Percentiles rank a stretch among this genome's conserved stretches.
These are phyloP conservation scores for Microhierax caerulescens DNA, from an alignment of 2,797 vertebrate genomes.

Conservation along the genomic window DNA sequence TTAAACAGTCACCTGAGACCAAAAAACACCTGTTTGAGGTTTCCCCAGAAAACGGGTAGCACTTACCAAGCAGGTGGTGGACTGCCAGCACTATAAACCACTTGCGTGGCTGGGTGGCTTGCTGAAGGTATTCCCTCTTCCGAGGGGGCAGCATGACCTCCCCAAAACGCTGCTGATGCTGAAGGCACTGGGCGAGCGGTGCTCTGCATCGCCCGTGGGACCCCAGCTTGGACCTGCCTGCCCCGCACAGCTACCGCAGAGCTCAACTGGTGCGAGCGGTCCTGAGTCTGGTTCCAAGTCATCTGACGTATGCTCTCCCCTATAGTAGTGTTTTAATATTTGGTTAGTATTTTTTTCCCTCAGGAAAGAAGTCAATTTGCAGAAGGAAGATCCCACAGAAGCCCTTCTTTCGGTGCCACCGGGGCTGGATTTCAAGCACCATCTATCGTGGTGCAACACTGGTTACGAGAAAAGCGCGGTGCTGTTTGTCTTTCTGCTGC, in stretches of 20 bases:
- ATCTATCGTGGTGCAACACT: neutral
- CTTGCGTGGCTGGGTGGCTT: neutral
- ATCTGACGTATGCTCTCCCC: neutral
- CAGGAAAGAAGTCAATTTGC: neutral
- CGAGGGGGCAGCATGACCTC: neutral
- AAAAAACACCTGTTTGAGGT: neutral
- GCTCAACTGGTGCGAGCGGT: neutral
- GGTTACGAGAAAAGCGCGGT: neutral
- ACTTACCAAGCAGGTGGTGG: neutral
- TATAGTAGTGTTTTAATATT: neutral
- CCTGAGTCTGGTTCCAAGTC: neutral
- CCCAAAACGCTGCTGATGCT: neutral
- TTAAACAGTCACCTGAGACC: neutral
- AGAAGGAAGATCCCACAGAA: neutral
- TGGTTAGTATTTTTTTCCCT: no score
- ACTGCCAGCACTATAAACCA: neutral
- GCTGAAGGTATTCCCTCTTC: neutral
- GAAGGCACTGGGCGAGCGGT: fast-evolving
- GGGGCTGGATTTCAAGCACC: neutral
- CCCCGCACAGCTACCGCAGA: neutral
- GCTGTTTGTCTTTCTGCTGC: constrained; percentile 3
- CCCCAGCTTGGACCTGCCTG: neutral
- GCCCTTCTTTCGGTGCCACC: neutral
- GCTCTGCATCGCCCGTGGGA: neutral
- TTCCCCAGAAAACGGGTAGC: neutral